phyloP scores from a whole-genome alignment of 2,113 vertebrate genomes.

The Cygnus atratus region DNA sequence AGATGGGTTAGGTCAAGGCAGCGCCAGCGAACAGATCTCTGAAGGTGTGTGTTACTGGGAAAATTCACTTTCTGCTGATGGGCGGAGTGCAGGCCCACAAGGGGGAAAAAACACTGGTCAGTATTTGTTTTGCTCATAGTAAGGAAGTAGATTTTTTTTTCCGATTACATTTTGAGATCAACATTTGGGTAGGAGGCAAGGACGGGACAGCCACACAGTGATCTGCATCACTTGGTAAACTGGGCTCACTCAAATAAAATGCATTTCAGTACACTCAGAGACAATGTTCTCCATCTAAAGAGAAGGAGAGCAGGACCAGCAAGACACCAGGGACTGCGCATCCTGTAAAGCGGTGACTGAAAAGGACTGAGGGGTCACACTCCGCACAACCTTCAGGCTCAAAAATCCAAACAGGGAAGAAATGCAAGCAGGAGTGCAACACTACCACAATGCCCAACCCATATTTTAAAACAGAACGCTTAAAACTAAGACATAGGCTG shows the following conservation, averaged over 20 bases:
- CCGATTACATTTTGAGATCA: too few relatives aligned
- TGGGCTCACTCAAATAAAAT: not conserved
- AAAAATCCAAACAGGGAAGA: not conserved
- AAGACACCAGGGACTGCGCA: accelerated
- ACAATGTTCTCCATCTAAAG: not conserved
- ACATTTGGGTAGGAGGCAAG: not conserved
- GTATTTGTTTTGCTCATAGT: not conserved
- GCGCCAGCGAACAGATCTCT: not conserved
- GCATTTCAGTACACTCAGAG: not conserved
- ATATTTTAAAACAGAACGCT: not conserved
- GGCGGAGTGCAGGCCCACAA: not conserved
- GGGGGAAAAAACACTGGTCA: not conserved
- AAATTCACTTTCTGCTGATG: not conserved
- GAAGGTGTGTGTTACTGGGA: not conserved
- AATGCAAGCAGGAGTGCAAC: not conserved
- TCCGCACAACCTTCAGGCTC: not conserved
- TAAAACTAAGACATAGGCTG: not conserved
- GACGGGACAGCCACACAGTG: not conserved
- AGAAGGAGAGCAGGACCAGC: not conserved
- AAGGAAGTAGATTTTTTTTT: not conserved
- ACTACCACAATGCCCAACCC: not conserved
- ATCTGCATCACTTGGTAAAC: not conserved
- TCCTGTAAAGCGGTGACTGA: not conserved
- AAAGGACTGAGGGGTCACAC: not conserved
- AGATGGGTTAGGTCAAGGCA: not conserved